phyloP scores from a whole-genome alignment of 2,113 vertebrate species.

The Sus scrofa region T2T-Sscrofa CM000817.6:99212501-99213000 shows the following conservation, averaged over 20 bases:
- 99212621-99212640: constrained; percentile 45
- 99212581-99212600: not conserved
- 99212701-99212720: not conserved
- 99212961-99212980: not conserved
- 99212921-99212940: not conserved
- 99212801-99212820: not conserved
- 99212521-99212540: not conserved
- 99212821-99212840: not conserved
- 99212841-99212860: not conserved
- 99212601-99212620: not conserved
- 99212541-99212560: not conserved
- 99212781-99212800: not conserved
- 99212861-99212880: not conserved
- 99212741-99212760: not conserved
- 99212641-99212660: not conserved
- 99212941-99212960: constrained; percentile 40
- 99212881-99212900: not conserved
- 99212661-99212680: not conserved
- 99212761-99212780: not conserved
- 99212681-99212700: constrained; percentile 37
- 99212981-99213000: not conserved
- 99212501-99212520: not conserved
- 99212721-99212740: not conserved
- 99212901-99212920: not conserved
- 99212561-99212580: not conserved